Base-by-base conservation (phyloP, 2,888 invertebrate species). In the Gastrophysa polygoni region DNA sequence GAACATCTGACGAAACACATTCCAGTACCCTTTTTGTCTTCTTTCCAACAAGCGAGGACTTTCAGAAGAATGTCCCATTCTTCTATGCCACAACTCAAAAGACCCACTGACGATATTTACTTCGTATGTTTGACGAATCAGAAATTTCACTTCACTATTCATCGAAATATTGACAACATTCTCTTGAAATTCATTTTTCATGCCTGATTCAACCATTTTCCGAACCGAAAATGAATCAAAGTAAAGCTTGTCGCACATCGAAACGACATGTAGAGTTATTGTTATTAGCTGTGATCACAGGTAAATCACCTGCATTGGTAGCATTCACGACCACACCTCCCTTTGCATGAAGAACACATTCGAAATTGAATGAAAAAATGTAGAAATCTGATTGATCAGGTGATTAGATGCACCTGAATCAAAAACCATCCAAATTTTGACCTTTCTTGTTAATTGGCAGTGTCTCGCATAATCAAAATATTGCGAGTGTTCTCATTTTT, bases 201-300 rank as follows among this genome's bases (percentile, higher is more conserved):
- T 46, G 16, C 46, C 18, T 18, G 6, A 46, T 46, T 46, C 18
- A 20, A 46, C 46, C 18, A 46, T 46, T 24, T 16, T 11, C 11
- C 21, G 48, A 21, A 48, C 21, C 21, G 21, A 48, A 5, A 48
- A 48, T 21, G 16, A 48, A 7, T 20, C 7, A 48, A 14, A 5
- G 11, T 21, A 21, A 1, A n/a, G n/a, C n/a, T n/a, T n/a, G n/a
- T n/a, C n/a, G n/a, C n/a, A n/a, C n/a, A n/a, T 46, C 17, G 18
- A 46, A 46, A 46, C 46, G 18, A 17, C 46, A 46, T 18, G 46
- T 46, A 46, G 14, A 18, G 46, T 46, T 7, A 46, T 46, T 46
- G 46, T 46, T 46, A 46, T 18, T 17, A 46, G 16, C 46, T 2
- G 46, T 17, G 5, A 46, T 46, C 18, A 46, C 46, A 6, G 17